phyloP scores from a whole-genome alignment of 2,888 invertebrate genomes.

The Argyresthia albistria region DNA sequence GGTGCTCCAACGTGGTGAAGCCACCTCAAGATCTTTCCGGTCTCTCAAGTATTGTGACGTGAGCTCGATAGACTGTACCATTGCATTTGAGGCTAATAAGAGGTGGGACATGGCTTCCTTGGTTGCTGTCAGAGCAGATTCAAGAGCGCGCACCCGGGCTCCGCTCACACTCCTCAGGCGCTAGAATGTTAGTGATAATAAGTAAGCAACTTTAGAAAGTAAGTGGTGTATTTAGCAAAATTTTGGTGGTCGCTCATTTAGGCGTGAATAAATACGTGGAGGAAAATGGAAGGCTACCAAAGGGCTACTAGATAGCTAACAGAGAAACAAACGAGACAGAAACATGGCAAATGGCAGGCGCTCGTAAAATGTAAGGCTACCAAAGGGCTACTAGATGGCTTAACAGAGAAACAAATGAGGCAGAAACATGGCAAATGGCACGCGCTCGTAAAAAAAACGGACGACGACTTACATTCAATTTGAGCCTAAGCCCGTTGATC shows the following conservation, averaged over 20 bases:
- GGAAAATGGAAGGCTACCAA: no score
- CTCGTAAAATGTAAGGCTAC: no score
- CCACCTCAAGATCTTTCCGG: constrained; percentile 27
- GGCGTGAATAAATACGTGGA: not conserved
- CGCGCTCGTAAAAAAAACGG: no score
- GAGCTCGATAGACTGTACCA: constrained; percentile 38
- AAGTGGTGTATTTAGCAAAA: no score
- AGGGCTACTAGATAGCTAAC: no score
- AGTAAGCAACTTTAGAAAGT: no score
- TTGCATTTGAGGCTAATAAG: constrained; percentile 44
- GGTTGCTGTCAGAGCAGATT: constrained; percentile 32
- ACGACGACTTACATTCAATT: constrained; percentile 43
- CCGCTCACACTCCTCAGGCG: constrained; percentile 41
- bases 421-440: no score
- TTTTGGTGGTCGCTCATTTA: no score
- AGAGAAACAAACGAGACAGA: no score
- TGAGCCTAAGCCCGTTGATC: constrained; percentile 48
- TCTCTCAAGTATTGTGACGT: constrained; percentile 36
- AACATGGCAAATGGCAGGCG: no score
- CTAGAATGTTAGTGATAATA: constrained; percentile 19
- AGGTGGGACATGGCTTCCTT: constrained; percentile 44
- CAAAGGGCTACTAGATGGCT: no score
- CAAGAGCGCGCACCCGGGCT: constrained; percentile 35
- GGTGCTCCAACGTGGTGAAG: constrained; percentile 41
- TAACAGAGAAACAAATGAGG: no score